Evolutionary conservation across 2,888 invertebrate genomes (phyloP), one percentile per base, ranked within the genome.

Genomic region (Tineola bisselliella): DNA sequence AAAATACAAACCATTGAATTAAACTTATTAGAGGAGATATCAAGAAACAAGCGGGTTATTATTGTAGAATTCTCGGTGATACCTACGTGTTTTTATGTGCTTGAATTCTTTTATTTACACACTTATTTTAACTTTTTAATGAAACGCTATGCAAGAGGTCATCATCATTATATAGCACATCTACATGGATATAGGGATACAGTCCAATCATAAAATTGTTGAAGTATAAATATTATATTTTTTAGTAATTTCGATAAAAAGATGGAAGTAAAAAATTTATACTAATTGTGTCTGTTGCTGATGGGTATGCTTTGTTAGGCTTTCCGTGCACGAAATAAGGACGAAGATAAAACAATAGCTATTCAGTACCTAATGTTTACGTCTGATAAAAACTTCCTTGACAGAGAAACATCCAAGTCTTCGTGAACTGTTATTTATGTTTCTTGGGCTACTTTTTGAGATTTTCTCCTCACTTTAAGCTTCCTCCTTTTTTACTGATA

Each of bases 341-440:
- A 48, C 48, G 18, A 25, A 58, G 58, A 58, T 58, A 58, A 58
- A 58, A 58, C 58, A 58, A 58, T 58, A 58, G 58, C 33, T 58
- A 19, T 56, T 58, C 58, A 33, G 31, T 12, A 31, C 13, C 19
- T 58, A 58, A 58, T 58, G 58, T 58, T 58, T 58, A 69, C 69
- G 62, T 68, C 65, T 65, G 74, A 75, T 75, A 75, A 72, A 73
- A 75, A 74, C 64, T 72, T 75, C 64, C 62, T 64, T 65, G 70
- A 69, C 68, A 43, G 48, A 60, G 60, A 52, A 61, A 44, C 69
- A 68, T 74, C 69, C 68, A 66, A 70, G 65, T 63, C 69, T 60
- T 59, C 64, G 65, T 65, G 65, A 33, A 58, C 65, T 64, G 69
- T 73, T 75, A 74, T 75, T 75, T 75, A 75, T 71, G 72, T 72